A percentile compares a stretch with the other conserved stretches of the same genome.
Conservation (phyloP, 2,888 invertebrate genomes). For the Sinodicranocentrus sp. region DNA sequence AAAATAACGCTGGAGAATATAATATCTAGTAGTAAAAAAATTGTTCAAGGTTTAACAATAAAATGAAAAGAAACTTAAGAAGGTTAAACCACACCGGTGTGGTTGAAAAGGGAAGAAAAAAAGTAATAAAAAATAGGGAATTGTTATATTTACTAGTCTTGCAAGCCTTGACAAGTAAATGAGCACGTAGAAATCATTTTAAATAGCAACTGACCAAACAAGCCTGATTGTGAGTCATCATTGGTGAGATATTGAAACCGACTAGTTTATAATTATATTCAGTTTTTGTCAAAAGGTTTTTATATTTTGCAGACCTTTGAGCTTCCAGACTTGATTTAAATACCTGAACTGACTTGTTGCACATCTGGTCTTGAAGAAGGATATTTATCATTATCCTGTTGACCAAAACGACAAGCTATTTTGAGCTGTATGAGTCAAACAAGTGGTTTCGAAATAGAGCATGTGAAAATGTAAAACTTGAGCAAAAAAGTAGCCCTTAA, state of each 20-base stretch:
- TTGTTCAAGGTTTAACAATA: conserved; percentile 15
- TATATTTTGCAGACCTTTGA: neutral
- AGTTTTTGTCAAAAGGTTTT: neutral
- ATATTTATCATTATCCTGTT: too few species aligned
- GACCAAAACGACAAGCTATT: too few species aligned
- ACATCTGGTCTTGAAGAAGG: conserved; percentile 36
- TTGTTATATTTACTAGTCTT: too few species aligned
- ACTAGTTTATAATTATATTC: neutral
- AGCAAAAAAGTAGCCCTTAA: too few species aligned
- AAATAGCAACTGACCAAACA: conserved; percentile 9
- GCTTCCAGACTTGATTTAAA: conserved; percentile 37
- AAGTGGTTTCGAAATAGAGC: too few species aligned
- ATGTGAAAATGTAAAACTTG: too few species aligned
- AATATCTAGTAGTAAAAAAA: too few species aligned
- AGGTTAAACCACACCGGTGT: conserved; percentile 38
- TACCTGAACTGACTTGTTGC: conserved; percentile 44
- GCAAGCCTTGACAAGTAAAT: conserved; percentile 22
- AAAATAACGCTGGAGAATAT: conserved; percentile 16
- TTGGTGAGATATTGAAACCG: neutral
- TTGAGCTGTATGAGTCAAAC: too few species aligned
- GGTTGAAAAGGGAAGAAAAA: neutral
- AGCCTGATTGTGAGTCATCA: conserved; percentile 27
- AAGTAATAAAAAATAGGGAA: conserved; percentile 24
- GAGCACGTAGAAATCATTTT: conserved; percentile 2
- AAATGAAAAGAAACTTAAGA: conserved; percentile 34